A percentile compares a stretch with the other conserved stretches of the same genome.
These are phyloP conservation scores for Probosciger aterrimus DNA, from an alignment of 2,113 vertebrate species.

Conservation along the genomic window DNA sequence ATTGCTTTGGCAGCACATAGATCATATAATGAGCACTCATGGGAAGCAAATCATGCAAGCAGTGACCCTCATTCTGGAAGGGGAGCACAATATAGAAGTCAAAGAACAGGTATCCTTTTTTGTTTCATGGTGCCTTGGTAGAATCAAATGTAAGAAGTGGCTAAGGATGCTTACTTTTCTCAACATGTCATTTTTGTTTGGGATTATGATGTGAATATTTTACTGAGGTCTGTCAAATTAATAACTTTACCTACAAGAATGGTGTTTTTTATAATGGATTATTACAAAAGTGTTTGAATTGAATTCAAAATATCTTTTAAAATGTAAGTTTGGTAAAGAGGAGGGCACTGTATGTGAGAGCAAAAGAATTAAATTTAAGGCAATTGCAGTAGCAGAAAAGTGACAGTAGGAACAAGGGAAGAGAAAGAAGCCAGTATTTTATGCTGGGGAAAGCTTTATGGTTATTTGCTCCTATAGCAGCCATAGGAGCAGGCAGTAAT, in stretches of 20 bases:
- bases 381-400: neutral
- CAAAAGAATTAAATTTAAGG: neutral
- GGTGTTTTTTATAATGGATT: neutral
- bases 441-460: neutral
- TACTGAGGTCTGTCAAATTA: neutral
- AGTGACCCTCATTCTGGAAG: constrained; percentile 97
- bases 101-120: constrained; percentile 90
- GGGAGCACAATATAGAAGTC: constrained; percentile 94
- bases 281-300: neutral
- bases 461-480: neutral
- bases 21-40: constrained; percentile 97
- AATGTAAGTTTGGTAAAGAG: neutral
- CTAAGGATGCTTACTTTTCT: neutral
- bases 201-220: neutral
- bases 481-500: neutral
- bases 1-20: constrained; percentile 89
- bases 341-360: neutral
- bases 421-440: neutral
- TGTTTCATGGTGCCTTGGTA: neutral
- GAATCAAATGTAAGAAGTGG: neutral
- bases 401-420: neutral
- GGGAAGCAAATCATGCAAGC: constrained; percentile 99
- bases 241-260: neutral
- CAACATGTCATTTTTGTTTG: neutral
- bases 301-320: neutral